Base-by-base conservation (phyloP, 2,888 invertebrate species). In the Nysson spinosus region DNA sequence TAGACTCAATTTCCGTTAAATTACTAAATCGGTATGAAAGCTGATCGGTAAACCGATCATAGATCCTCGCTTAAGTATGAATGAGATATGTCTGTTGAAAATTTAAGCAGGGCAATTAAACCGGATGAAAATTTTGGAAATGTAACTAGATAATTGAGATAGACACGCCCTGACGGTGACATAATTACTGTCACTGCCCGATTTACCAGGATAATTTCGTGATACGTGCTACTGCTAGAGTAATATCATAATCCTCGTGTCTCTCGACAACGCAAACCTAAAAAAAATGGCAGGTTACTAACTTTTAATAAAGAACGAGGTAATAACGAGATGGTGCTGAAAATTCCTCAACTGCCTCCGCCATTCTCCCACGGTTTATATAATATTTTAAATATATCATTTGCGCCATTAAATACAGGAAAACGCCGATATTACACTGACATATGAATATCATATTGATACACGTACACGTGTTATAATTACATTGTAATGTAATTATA, bases 131-230 rank as follows among this genome's bases (percentile, higher is more conserved):
- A 78, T 80, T n/a, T 73, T 62, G 77, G 72, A 77, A 80, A 80
- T 75, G 79, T 76, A 75, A 72, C 65, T 64, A 54, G 75, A 73
- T 82, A 83, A 83, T 83, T 77, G 75, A 81, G 81, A 83, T 77
- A 77, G 82, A 83, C 81, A 72, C 74, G 65, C 54, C 52, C 49
- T 63, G 75, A 78, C 72, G 77, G 69, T 77, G 78, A 83, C 80
- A 75, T 80, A 75, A 83, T 83, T 83, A 82, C 75, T 76, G 80
- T 80, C 82, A 72, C 72, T 72, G 77, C 75, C 75, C 79, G 79
- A 83, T 83, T 83, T 81, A 74, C 77, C 78, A 70, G 79, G 70
- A 79, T 80, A 79, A 80, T 80, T 79, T 77, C 72, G 66, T 76
- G 78, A 78, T 74, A 74, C 77, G 63, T 63, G 74, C 69, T 52